Conservation (phyloP, 1,140 invertebrate genomes). For the Ptiloglossa arizonensis region DNA sequence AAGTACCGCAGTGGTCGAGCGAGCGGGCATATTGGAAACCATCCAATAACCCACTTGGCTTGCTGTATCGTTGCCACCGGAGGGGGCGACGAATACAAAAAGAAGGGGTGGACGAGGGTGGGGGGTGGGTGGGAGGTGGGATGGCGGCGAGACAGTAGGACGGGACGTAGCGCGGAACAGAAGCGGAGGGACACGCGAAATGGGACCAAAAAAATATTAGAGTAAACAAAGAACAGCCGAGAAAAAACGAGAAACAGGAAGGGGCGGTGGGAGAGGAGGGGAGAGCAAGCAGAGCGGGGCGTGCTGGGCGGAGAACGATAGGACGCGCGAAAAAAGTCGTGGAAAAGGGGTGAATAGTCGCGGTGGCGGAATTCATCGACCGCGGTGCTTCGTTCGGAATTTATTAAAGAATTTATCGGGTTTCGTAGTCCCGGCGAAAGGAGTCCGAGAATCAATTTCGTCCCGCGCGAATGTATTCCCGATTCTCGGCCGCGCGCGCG, state of each 20-base stretch:
- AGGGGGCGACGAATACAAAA: conserved; percentile 27
- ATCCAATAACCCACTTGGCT: conserved; percentile 60
- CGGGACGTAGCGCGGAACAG: neutral
- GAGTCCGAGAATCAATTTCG: neutral
- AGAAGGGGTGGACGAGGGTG: neutral
- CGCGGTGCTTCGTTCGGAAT: neutral
- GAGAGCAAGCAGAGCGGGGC: no score
- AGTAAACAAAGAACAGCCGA: conserved; percentile 24
- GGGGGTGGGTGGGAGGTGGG: neutral
- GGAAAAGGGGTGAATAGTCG: conserved; percentile 14
- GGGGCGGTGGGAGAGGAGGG: neutral
- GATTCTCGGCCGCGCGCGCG: neutral
- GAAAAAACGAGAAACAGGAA: conserved; percentile 6
- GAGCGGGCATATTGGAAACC: conserved; percentile 56
- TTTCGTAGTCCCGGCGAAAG: neutral
- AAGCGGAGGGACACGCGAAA: conserved; percentile 13
- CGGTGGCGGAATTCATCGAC: conserved; percentile 20
- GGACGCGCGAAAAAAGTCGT: neutral
- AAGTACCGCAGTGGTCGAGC: conserved; percentile 50
- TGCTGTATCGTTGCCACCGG: conserved; percentile 35
- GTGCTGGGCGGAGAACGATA: conserved; percentile 3
- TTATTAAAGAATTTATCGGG: conserved; percentile 28
- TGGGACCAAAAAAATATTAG: neutral
- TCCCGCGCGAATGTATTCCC: neutral
- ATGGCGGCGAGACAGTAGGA: neutral